These are phyloP conservation scores for Ophonus ardosiacus DNA, from an alignment of 2,888 invertebrate genomes.

Conservation along the genomic window DNA sequence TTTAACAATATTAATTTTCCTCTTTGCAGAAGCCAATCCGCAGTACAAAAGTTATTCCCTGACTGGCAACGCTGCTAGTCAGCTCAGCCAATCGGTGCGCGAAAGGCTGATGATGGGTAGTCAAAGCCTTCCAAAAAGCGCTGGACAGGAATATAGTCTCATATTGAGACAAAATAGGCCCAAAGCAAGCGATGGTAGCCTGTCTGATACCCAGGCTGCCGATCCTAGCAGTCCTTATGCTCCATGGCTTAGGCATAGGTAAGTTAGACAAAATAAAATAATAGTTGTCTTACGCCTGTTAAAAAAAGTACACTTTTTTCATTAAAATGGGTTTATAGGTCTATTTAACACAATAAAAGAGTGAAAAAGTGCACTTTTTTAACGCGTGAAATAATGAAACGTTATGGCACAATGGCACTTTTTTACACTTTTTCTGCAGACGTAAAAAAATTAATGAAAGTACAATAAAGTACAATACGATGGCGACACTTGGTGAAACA, in stretches of 20 bases:
- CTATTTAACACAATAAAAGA: too few species aligned
- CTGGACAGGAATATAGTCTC: conserved; percentile 75
- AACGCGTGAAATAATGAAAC: too few species aligned
- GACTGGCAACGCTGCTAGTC: conserved; percentile 90
- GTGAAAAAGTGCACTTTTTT: too few species aligned
- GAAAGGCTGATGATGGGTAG: conserved; percentile 91
- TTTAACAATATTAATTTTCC: too few species aligned
- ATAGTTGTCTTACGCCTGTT: too few species aligned
- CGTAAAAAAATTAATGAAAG: too few species aligned
- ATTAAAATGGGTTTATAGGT: too few species aligned
- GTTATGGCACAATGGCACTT: too few species aligned
- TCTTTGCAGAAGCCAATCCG: conserved; percentile 81
- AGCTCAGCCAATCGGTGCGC: conserved; percentile 90
- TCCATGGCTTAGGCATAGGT: conserved; percentile 92
- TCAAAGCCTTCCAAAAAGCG: conserved; percentile 87
- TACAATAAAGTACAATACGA: too few species aligned
- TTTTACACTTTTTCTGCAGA: too few species aligned
- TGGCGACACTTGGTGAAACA: too few species aligned
- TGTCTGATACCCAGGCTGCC: conserved; percentile 91
- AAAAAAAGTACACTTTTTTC: too few species aligned
- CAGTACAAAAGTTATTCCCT: conserved; percentile 91
- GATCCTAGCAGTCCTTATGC: conserved; percentile 91
- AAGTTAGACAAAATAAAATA: conserved; percentile 65
- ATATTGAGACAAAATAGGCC: conserved; percentile 74
- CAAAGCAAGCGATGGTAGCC: conserved; percentile 85